Evolutionary conservation across 2,797 vertebrate genomes (phyloP).

Genomic region (Alfaro cultratus): DNA sequence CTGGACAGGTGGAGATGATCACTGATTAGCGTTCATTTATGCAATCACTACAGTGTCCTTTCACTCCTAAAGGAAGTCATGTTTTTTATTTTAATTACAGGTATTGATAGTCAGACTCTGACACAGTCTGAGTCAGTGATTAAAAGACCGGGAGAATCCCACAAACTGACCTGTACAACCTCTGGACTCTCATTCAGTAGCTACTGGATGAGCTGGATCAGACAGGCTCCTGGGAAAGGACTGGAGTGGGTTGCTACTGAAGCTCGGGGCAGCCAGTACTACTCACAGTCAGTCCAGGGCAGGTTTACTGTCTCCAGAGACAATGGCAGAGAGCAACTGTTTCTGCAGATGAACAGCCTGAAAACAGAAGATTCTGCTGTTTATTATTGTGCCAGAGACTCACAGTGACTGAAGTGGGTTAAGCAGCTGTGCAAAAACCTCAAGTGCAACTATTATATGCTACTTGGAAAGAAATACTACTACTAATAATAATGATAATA

Average conservation of each 20-base stretch:
- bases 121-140: background rate
- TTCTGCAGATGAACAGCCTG: conserved; percentile 14
- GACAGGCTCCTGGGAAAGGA: background rate
- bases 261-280: rapidly evolving
- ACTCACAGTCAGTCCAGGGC: conserved; percentile 7
- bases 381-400: conserved; percentile 4
- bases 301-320: conserved; percentile 5
- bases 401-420: background rate
- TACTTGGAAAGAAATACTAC: background rate
- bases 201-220: background rate
- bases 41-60: background rate
- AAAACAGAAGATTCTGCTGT: conserved; percentile 24
- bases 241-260: background rate
- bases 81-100: background rate
- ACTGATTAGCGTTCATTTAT: background rate
- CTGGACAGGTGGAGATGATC: background rate
- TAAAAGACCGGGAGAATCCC: background rate
- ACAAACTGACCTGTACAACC: background rate
- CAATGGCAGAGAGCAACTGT: background rate
- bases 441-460: too few relatives aligned
- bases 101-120: background rate
- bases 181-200: background rate
- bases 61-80: too few relatives aligned
- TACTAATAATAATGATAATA: background rate
- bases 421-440: conserved; percentile 6